Evolutionary conservation across 2,888 invertebrate species (phyloP), one percentile per base, ranked within the genome.

Genomic region (Aethes cnicana): DNA sequence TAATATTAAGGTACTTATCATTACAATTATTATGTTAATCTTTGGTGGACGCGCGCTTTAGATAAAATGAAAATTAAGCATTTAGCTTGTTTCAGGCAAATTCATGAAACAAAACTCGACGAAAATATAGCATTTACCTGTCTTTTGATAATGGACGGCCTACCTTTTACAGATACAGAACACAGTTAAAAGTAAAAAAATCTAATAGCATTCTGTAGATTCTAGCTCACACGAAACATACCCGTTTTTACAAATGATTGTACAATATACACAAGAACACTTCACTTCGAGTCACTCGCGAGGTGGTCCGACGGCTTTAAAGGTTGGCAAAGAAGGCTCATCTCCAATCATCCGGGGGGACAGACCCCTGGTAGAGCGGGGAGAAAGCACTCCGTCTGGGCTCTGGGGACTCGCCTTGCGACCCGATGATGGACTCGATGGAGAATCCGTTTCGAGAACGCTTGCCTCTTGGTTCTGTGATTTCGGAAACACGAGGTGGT

Each of bases 321-420:
- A 74, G 72, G 69, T 72, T 68, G 55, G 76, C 69, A 21, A 78
- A 74, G 50, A 74, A 85, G 78, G 81, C 92, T 92, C 92, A 94
- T 90, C 94, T 93, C 92, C 92, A 92, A 69, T 92, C 92, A 53
- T 92, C 92, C 11, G 90, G 86, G 48, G 91, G 85, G 14, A 72
- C 72, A 55, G 54, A 68, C 26, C 69, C 72, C 39, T 77, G 81
- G 58, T 90, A 90, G 1, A 95, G 84, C 3, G 94, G 94, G 1
- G 94, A 94, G 73, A 95, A 95, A 5, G 95, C 95, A 57, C 89
- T 89, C 49, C 85, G 71, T 25, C 88, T 60, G 0, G 86, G 85
- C 69, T 88, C 87, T 7, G 72, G 57, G 3, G 65, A 56, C 21
- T 59, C 64, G 4, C 87, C 88, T 53, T 85, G 86, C 0, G 80